Conservation (phyloP, 2,888 invertebrate genomes). For the Mesodorylaimus sp. region DNA sequence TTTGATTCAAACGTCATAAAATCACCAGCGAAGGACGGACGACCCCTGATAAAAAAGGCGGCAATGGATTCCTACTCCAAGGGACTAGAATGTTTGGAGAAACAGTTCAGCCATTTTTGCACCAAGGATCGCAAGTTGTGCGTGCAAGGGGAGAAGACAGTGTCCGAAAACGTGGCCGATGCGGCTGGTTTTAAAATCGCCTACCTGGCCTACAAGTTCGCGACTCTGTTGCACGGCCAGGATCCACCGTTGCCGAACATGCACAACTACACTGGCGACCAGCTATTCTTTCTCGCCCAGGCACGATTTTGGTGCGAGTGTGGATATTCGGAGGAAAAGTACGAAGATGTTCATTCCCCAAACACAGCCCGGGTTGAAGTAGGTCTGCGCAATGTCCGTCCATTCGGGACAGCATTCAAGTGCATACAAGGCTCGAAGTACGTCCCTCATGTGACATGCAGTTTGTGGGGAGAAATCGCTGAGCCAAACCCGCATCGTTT, state of each 20-base stretch:
- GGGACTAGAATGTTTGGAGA: not conserved
- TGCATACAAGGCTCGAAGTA: constrained; percentile 1
- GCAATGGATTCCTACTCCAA: not conserved
- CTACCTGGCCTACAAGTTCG: constrained; percentile 3
- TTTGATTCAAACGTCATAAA: no score
- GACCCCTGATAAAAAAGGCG: not conserved
- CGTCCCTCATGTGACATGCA: not conserved
- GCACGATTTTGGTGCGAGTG: constrained; percentile 1
- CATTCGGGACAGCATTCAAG: constrained; percentile 2
- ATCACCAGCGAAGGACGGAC: no score
- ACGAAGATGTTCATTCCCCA: constrained; percentile 3
- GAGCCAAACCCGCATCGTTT: no score
- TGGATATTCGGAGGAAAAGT: not conserved
- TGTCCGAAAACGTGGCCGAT: constrained; percentile 1
- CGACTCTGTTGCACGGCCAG: not conserved
- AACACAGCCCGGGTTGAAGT: not conserved
- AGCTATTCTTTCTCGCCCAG: not conserved
- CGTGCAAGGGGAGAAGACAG: not conserved
- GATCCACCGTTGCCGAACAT: not conserved
- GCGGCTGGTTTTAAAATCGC: constrained; percentile 1
- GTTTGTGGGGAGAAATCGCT: not conserved
- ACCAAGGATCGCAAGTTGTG: not conserved
- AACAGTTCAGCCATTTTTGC: not conserved
- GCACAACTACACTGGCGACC: not conserved
- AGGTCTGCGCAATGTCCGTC: not conserved